Conservation (phyloP, 2,113 vertebrate genomes). For the Sciurus niger region DNA sequence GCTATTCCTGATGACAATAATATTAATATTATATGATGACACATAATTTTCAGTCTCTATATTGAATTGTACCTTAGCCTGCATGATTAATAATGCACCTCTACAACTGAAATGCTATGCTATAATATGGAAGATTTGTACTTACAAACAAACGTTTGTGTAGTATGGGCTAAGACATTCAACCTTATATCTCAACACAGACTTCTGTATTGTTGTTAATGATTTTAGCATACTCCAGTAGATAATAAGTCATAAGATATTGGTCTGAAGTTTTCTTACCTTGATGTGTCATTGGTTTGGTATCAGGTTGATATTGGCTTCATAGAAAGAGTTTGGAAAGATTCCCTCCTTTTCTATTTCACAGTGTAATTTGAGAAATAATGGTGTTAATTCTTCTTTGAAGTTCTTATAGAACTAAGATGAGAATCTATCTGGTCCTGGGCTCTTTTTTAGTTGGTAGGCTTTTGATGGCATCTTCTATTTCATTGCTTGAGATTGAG, state of each 20-base stretch:
- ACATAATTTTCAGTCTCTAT: background rate
- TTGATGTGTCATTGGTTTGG: too few relatives aligned
- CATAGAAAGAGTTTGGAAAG: too few relatives aligned
- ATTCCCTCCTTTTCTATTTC: too few relatives aligned
- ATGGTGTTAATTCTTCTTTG: too few relatives aligned
- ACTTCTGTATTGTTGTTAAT: background rate
- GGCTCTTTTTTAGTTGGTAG: too few relatives aligned
- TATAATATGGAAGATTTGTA: background rate
- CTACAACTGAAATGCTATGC: background rate
- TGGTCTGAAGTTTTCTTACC: too few relatives aligned
- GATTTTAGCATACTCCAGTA: background rate
- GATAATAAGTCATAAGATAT: background rate
- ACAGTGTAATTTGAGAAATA: too few relatives aligned
- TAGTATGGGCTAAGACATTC: background rate
- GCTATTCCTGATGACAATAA: slow-evolving; percentile 78
- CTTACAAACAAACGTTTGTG: background rate
- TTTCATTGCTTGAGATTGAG: too few relatives aligned
- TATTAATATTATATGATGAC: slow-evolving; percentile 69
- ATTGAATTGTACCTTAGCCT: background rate
- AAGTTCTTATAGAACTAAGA: too few relatives aligned
- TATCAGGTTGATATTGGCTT: too few relatives aligned
- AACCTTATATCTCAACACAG: background rate
- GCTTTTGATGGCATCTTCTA: too few relatives aligned
- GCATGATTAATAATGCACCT: rapidly evolving
- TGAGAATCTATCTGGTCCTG: too few relatives aligned